A percentile compares a stretch with the other conserved stretches of the same genome.
Conservation (phyloP, 2,113 vertebrate genomes). For the Empidonax traillii region DNA sequence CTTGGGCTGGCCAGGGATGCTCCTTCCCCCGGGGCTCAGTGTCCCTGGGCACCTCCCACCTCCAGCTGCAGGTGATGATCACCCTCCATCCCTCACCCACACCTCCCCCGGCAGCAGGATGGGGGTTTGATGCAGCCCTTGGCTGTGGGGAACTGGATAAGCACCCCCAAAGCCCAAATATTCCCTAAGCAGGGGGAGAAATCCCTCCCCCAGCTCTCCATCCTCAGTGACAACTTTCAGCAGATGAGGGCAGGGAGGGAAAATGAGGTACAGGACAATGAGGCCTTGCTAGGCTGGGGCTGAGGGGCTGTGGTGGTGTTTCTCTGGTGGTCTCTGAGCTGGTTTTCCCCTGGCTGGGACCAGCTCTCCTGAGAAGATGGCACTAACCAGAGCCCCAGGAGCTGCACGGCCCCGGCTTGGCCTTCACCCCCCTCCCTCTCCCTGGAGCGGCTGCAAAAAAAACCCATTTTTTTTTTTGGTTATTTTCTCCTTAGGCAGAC, state of each 20-base stretch:
- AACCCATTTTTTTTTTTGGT: not conserved
- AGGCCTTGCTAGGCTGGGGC: not conserved
- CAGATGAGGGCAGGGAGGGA: not conserved
- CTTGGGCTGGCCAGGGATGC: not conserved
- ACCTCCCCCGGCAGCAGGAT: not conserved
- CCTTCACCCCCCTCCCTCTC: not conserved
- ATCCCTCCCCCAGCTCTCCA: not conserved
- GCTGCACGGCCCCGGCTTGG: fast-evolving
- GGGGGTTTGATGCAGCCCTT: not conserved
- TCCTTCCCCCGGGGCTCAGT: not conserved
- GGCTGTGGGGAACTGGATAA: not conserved
- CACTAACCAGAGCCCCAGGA: not conserved
- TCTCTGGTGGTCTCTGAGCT: not conserved
- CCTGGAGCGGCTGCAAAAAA: not conserved
- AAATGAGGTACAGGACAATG: not conserved
- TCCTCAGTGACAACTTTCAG: not conserved
- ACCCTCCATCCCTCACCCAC: not conserved
- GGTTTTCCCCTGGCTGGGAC: fast-evolving
- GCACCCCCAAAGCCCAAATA: fast-evolving
- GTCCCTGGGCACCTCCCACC: not conserved
- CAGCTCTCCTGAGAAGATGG: fast-evolving
- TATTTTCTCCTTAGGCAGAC: not conserved
- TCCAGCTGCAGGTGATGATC: not conserved
- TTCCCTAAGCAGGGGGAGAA: not conserved
- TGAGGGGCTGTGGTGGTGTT: not conserved